These are phyloP conservation scores for Araneus ventricosus DNA, from an alignment of 1,140 invertebrate genomes.

Conservation along the genomic window DNA sequence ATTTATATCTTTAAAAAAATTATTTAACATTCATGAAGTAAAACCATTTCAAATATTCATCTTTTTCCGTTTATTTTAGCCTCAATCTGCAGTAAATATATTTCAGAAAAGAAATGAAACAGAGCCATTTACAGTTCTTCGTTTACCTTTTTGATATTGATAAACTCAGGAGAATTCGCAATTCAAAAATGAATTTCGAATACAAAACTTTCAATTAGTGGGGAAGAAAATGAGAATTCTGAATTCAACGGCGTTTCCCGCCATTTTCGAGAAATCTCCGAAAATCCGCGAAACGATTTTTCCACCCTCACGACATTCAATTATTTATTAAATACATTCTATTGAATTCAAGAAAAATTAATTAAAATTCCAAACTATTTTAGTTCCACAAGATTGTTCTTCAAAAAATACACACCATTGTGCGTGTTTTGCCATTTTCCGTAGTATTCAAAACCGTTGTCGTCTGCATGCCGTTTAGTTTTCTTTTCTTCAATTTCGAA, in stretches of 20 bases:
- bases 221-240: neutral
- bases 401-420: neutral
- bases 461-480: neutral
- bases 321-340: constrained; percentile 36
- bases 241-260: neutral
- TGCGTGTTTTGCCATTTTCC: neutral
- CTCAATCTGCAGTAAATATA: too few relatives aligned
- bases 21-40: too few relatives aligned
- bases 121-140: neutral
- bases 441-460: neutral
- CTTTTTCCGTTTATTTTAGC: too few relatives aligned
- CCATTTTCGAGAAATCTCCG: neutral
- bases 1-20: too few relatives aligned
- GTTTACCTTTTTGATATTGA: constrained; percentile 1
- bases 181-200: constrained; percentile 35
- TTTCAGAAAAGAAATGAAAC: neutral
- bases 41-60: too few relatives aligned
- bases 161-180: neutral
- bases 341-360: constrained; percentile 26
- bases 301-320: constrained; percentile 4
- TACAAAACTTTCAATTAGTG: constrained; percentile 39
- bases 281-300: neutral
- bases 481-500: neutral
- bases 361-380: constrained; percentile 51
- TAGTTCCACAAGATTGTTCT: neutral